Percentiles rank a stretch among this genome's conserved stretches.
These are phyloP conservation scores for Acrocephalus kingi DNA, from an alignment of 2,113 vertebrate genomes.

Conservation along the genomic window DNA sequence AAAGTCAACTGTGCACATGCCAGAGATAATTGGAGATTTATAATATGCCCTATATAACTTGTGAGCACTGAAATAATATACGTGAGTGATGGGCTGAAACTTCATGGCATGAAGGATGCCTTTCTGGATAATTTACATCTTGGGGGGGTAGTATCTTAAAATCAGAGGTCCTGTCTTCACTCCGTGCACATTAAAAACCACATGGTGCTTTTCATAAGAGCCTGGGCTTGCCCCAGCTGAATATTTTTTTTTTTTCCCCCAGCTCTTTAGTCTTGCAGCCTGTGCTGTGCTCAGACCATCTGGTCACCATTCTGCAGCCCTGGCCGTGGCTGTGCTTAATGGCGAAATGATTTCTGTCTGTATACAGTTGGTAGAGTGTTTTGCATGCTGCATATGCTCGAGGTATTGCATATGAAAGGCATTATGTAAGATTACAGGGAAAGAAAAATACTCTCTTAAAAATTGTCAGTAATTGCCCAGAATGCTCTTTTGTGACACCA, in stretches of 20 bases:
- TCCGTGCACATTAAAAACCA: conserved; percentile 25
- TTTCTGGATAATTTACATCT: conserved; percentile 65
- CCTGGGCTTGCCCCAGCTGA: not conserved
- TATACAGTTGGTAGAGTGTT: conserved; percentile 39
- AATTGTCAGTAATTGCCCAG: conserved; percentile 49
- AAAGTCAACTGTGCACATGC: conserved; percentile 36
- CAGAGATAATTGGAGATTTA: conserved; percentile 46
- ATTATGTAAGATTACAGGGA: conserved; percentile 62
- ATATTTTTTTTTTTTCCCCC: not conserved
- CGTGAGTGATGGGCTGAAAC: conserved; percentile 23
- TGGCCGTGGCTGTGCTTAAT: conserved; percentile 30
- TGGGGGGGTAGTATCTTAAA: conserved; percentile 50
- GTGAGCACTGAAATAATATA: conserved; percentile 41
- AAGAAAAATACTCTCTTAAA: conserved; percentile 54
- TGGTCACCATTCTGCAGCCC: conserved; percentile 62
- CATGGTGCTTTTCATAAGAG: conserved; percentile 34
- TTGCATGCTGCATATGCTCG: conserved; percentile 23
- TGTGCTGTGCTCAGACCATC: conserved; percentile 38
- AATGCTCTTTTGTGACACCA: conserved; percentile 52
- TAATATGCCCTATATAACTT: not conserved
- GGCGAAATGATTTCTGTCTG: conserved; percentile 48
- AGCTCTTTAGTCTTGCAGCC: not conserved
- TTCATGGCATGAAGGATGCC: conserved; percentile 37
- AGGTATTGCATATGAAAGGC: conserved; percentile 64
- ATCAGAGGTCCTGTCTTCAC: conserved; percentile 54